Evolutionary conservation across 2,888 invertebrate genomes (phyloP), one percentile per base, ranked within the genome.

Genomic region (Scaptomyza tumidula): DNA sequence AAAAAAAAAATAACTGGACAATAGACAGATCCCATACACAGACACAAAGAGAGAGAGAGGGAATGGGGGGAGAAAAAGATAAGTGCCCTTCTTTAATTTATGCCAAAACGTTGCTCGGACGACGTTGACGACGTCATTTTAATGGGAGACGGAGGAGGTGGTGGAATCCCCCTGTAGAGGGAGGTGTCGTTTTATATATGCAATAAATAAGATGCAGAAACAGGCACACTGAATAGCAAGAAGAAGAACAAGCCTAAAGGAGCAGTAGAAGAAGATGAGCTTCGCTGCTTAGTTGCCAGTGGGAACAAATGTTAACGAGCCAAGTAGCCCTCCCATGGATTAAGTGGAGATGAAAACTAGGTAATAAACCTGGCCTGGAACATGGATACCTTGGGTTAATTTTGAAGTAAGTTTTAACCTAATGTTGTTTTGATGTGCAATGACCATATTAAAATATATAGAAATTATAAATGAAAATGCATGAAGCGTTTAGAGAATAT

Each of bases 51-150:
- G 3, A 4, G 9, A 39, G 16, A 41, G 16, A 2, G 41, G 16
- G 41, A 14, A n/a, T n/a, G n/a, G n/a, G n/a, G n/a, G n/a, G 39
- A 14, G 14, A 39, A 9, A 9, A 58, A 59, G 35, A 52, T n/a
- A 37, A 68, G 63, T 73, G 75, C 79, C 75, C 79, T 84, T 86
- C 79, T 78, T 86, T 86, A 86, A 83, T 83, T 83, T 83, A 83
- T 83, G 87, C 85, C 83, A 83, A 86, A 84, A 74, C 78, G 86
- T 76, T 80, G 71, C 74, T 72, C 70, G 54, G 70, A 71, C 84
- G 78, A 86, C 83, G 81, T 84, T 86, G 83, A 83, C 83, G 83
- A 86, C 87, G 79, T 84, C 86, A 86, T 83, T 83, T 81, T 55
- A 5, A 2, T 1, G 3, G 24, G 24, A 24, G 24, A 24, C 24